Evolutionary conservation across 2,797 vertebrate species (phyloP).

Genomic region (Myotis planiceps): DNA sequence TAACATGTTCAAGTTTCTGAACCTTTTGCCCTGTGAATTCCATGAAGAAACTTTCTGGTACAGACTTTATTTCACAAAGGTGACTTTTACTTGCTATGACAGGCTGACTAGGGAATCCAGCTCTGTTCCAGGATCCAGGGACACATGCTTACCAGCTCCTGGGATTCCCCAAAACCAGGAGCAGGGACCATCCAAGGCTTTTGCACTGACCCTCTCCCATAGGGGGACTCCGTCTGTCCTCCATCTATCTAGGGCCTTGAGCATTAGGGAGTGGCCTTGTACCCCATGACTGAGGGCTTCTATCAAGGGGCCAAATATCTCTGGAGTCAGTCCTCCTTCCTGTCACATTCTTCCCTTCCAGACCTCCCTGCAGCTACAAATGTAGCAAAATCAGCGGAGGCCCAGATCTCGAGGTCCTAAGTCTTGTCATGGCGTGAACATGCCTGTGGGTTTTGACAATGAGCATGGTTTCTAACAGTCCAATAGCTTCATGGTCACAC

Average conservation of each 20-base stretch:
- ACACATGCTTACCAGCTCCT: background rate
- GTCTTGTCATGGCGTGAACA: background rate
- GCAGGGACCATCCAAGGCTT: background rate
- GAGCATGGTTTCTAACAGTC: background rate
- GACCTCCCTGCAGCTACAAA: background rate
- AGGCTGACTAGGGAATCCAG: background rate
- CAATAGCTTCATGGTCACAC: background rate
- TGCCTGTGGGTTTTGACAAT: no score
- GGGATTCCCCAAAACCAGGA: background rate
- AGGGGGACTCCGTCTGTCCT: background rate
- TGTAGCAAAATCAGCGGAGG: rapidly evolving
- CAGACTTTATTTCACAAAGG: background rate
- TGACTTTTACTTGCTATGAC: background rate
- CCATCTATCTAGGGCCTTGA: background rate
- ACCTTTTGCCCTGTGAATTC: background rate
- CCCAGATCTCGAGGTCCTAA: background rate
- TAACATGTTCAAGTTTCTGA: background rate
- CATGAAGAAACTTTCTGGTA: background rate
- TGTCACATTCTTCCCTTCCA: background rate
- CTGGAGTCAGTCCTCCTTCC: background rate
- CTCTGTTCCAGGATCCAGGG: background rate
- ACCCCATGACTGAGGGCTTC: no score
- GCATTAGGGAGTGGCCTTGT: background rate
- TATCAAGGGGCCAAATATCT: background rate
- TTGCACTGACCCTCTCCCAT: background rate